Evolutionary conservation across 2,888 invertebrate species (phyloP), one percentile per base, ranked within the genome.

Genomic region (Limnephilus marmoratus): DNA sequence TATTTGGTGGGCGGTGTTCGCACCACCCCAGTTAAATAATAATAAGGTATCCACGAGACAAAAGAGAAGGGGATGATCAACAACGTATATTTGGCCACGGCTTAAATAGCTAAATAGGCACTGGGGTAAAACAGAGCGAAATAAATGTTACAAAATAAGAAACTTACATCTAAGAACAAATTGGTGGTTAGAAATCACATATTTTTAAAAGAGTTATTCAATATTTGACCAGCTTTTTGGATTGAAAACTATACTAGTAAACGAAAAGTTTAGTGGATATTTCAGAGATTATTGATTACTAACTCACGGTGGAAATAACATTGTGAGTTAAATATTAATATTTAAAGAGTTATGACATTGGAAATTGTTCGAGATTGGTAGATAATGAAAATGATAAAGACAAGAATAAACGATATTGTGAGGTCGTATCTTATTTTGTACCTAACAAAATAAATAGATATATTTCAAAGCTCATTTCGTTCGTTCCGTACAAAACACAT

Each of bases 1-100:
- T 41, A 37, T 34, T 82, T 34, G 13, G 82, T 82, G 82, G 82
- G 82, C 82, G 82, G 29, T 82, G 82, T 82, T 82, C 29, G 82
- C 82, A 31, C 82, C 82, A 34, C 34, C 34, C 31, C 82, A 2
- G 68, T 68, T 5, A n/a, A 68, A 68, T 24, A 68, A 68, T 68
- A 68, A 68, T 68, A 68, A 68, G 68, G 68, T 68, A 68, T 68
- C 68, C 68, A 68, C 9, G 68, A 68, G n/a, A 68, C 7, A 68
- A 68, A 7, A 68, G n/a, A n/a, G 18, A 68, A 68, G 68, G 68
- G 68, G 68, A 68, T 68, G 68, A 68, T 68, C 24, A 68, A 24
- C 68, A 24, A 68, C 24, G 24, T 68, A 2, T 68, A 24, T 68
- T 68, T 68, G 68, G 68, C 9, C 9, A 24, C 5, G 2, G 2